Evolutionary conservation across 2,797 vertebrate species (phyloP), one percentile per base, ranked within the genome.

Genomic region (Adrianichthys oophorus): DNA sequence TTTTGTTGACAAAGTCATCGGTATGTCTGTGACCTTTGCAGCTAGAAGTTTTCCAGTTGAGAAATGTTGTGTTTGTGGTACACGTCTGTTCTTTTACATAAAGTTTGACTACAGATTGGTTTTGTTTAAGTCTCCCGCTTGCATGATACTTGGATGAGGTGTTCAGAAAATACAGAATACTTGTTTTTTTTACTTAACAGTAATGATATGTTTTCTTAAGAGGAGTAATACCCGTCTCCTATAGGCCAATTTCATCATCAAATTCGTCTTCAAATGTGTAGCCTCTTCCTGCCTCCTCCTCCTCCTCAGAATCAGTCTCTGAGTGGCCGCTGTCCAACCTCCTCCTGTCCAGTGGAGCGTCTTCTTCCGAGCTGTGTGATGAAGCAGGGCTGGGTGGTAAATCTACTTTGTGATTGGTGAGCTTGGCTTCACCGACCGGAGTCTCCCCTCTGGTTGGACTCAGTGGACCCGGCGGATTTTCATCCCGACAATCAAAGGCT

Each of bases 241-340:
- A 95, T 88, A 95, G 85, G 62, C 94, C 93, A 0, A 95, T 93
- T 61, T 94, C 93, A 52, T 94, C 93, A 72, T 95, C 94, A 48
- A 91, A 92, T 80, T 94, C 92, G 12, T 94, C 92, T 70, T 93
- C 94, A 69, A 93, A 93, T 1, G 89, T 90, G 80, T 93, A 92
- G 62, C 89, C 87, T 21, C 76, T 85, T 73, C 90, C 91, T 47
- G 64, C 90, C 29, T 80, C 80, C 5, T 73, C 85, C 37, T 90
- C 91, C 52, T 92, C 91, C 41, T 85, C 92, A 10, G 93, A 92
- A 70, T 92, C 92, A 62, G 90, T 90, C 74, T 91, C 90, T 74
- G 88, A 91, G 52, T 90, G 87, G 74, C 84, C 73, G 65, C 79
- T 86, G 53, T 87, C 83, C 3, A 83, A 87, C 85, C 89, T 90